A percentile compares a stretch with the other conserved stretches of the same genome.
Conservation (phyloP, 2,888 invertebrate species). For the Meghimatium bilineatum region DNA sequence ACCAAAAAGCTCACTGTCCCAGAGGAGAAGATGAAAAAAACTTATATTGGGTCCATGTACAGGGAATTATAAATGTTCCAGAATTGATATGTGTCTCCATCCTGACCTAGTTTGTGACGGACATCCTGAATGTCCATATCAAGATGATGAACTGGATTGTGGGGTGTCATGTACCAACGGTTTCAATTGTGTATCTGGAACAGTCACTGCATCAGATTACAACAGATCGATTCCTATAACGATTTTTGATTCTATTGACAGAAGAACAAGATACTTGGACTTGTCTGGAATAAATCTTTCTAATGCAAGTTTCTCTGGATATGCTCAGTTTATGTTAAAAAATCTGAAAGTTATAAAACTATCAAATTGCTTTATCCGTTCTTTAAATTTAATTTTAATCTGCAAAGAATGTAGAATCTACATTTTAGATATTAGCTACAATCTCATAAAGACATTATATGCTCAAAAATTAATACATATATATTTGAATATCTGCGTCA, state of each 20-base stretch:
- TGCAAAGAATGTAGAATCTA: not conserved
- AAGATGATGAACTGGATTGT: slow-evolving; percentile 36
- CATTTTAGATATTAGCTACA: not conserved
- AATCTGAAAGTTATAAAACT: not conserved
- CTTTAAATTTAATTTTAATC: not conserved
- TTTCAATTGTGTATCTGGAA: not conserved
- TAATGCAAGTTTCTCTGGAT: not conserved
- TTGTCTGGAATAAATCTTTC: not conserved
- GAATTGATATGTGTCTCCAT: slow-evolving; percentile 22
- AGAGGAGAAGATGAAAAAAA: slow-evolving; percentile 4
- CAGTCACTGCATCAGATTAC: not conserved
- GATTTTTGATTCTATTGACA: not conserved
- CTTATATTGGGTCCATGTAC: not conserved
- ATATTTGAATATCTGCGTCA: too few relatives aligned
- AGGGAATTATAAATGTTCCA: slow-evolving; percentile 13
- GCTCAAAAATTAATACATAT: too few relatives aligned
- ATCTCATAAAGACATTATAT: not conserved
- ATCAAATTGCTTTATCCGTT: not conserved
- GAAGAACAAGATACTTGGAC: not conserved
- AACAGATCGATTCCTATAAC: not conserved
- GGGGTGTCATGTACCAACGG: not conserved
- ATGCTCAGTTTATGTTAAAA: not conserved
- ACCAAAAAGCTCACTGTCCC: slow-evolving; percentile 1
- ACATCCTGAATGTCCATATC: slow-evolving; percentile 16
- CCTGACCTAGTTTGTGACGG: slow-evolving; percentile 37